Evolutionary conservation across 2,888 invertebrate species (phyloP).

Genomic region (Nymphalis c-album): DNA sequence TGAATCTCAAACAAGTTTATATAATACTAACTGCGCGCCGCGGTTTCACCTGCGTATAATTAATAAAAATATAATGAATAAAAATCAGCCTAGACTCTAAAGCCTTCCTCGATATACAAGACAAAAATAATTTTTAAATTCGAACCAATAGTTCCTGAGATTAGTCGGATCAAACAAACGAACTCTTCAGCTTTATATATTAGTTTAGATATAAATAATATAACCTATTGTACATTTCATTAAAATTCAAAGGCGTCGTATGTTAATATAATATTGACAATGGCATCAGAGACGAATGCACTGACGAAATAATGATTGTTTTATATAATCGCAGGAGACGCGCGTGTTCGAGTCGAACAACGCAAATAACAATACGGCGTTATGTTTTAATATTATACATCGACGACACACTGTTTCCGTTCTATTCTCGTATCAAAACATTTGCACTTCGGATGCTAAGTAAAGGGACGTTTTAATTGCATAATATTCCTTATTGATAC

Average conservation of each 20-base stretch:
- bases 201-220: too few species aligned
- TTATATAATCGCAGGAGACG: conserved; percentile 11
- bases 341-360: conserved; percentile 33
- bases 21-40: too few species aligned
- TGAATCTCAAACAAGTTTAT: too few species aligned
- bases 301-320: conserved; percentile 12
- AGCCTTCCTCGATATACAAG: too few species aligned
- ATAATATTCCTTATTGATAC: conserved; percentile 7
- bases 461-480: conserved; percentile 33
- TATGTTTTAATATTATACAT: conserved; percentile 39
- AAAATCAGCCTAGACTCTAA: too few species aligned
- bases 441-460: conserved; percentile 44
- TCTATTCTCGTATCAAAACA: conserved; percentile 60
- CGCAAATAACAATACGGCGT: conserved; percentile 49
- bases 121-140: too few species aligned
- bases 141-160: too few species aligned
- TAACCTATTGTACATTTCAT: background rate
- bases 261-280: conserved; percentile 21
- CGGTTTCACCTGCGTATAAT: too few species aligned
- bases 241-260: background rate
- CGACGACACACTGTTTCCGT: conserved; percentile 56
- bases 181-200: too few species aligned
- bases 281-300: conserved; percentile 22
- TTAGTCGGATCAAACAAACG: too few species aligned
- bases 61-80: too few species aligned